These are phyloP conservation scores for Elysia chlorotica DNA, from an alignment of 1,140 invertebrate genomes.

Conservation along the genomic window DNA sequence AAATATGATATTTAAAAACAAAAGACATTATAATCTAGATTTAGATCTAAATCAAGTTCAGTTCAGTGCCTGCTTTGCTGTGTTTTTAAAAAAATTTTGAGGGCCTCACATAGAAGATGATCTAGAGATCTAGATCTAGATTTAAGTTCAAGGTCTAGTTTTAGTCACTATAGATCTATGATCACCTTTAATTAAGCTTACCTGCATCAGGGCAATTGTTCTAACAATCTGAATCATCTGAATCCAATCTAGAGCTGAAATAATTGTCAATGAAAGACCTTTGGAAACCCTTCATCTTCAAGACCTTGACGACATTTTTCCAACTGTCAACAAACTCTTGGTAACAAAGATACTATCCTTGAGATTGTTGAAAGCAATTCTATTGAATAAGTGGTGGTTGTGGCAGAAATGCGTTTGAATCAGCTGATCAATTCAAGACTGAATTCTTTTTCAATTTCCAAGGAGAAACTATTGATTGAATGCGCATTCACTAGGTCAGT, in stretches of 20 bases:
- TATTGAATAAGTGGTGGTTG: not conserved
- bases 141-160: not conserved
- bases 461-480: too few relatives aligned
- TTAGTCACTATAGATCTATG: too few relatives aligned
- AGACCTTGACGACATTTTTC: not conserved
- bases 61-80: not conserved
- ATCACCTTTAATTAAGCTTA: too few relatives aligned
- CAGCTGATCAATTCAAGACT: not conserved
- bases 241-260: not conserved
- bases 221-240: not conserved
- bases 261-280: not conserved
- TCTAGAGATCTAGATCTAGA: not conserved
- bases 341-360: too few relatives aligned
- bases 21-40: not conserved
- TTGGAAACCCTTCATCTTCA: not conserved
- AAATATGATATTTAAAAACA: not conserved
- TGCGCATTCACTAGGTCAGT: not conserved
- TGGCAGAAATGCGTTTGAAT: not conserved
- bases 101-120: not conserved
- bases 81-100: not conserved
- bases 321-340: not conserved
- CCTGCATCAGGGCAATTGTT: not conserved
- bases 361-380: not conserved
- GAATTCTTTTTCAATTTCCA: too few relatives aligned
- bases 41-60: not conserved